Base-by-base conservation (phyloP, 2,113 vertebrate genomes). In the Drymodes brunneopygia region DNA sequence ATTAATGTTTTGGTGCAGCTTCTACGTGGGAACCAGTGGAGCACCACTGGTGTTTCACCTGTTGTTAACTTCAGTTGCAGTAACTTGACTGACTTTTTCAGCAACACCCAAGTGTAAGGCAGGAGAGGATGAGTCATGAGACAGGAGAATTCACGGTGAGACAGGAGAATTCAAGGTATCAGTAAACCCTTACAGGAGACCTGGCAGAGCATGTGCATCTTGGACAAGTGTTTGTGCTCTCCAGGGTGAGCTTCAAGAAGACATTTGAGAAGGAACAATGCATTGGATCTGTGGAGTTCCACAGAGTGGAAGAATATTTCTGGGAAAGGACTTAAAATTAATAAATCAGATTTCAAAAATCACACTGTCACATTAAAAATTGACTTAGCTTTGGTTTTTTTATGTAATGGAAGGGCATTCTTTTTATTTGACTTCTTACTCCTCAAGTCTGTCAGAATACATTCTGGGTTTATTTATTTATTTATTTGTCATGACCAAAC, bases 181-280 rank as follows among this genome's bases (percentile, higher is more conserved):
- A 44, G 24, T 23, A 29, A 51, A 27, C 17, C 10, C 24, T 81
- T 53, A n/a, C 45, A 48, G 48, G 14, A 75, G 25, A 66, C 7
- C 9, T 86, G 51, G 6, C 12, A 57, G 40, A 85, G 7, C 18
- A 33, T 15, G 23, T 33, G 10, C 21, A 72, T 5, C 23, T 72
- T 77, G 33, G 36, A 42, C 20, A n/a, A 33, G 15, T 1, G 0
- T 47, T 71, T 85, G 21, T 83, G 7, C 4, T 66, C 29, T 78
- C 42, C 51, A 56, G 35, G 10, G 3, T 70, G 38, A 45, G 11
- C 86, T 82, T 86, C 67, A 69, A 71, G 22, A 22, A 56, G 33
- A 13, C 5, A 29, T 40, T 48, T 6, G 7, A 40, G 35, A 24
- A 48, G 42, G 10, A 57, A 21, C 0, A 0, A 57, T 18, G 9